phyloP scores from a whole-genome alignment of 1,140 invertebrate species.

The Metaphire vulgaris region DNA sequence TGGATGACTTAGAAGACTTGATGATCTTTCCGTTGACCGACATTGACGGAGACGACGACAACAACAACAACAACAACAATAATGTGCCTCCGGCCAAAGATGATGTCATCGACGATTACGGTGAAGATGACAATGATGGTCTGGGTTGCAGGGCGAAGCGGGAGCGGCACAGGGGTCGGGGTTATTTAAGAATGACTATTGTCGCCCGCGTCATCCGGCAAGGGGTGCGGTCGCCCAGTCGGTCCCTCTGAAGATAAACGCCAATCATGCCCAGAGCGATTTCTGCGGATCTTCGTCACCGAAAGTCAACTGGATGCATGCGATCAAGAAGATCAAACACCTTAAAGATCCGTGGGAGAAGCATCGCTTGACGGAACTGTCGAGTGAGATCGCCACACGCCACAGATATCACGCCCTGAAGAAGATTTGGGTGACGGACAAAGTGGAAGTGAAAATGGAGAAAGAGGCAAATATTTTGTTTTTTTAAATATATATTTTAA shows the following conservation, averaged over 20 bases:
- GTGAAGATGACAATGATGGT: background rate
- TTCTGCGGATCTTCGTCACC: background rate
- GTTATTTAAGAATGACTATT: background rate
- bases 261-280: background rate
- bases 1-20: conserved; percentile 11
- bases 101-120: background rate
- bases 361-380: conserved; percentile 49
- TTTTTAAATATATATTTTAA: too few species aligned
- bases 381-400: conserved; percentile 47
- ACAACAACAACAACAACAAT: background rate
- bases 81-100: background rate
- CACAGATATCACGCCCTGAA: conserved; percentile 53
- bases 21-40: conserved; percentile 22
- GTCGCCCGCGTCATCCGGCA: background rate
- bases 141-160: background rate
- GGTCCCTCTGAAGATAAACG: background rate
- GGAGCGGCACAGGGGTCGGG: background rate
- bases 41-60: conserved; percentile 10
- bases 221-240: background rate
- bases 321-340: conserved; percentile 1
- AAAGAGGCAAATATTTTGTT: conserved; percentile 35
- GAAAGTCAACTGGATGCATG: conserved; percentile 15
- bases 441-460: conserved; percentile 55
- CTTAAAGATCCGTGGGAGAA: conserved; percentile 53
- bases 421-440: conserved; percentile 53